A percentile compares a stretch with the other conserved stretches of the same genome.
Conservation (phyloP, 2,888 invertebrate genomes). For the Drosophila hamatofila region DNA sequence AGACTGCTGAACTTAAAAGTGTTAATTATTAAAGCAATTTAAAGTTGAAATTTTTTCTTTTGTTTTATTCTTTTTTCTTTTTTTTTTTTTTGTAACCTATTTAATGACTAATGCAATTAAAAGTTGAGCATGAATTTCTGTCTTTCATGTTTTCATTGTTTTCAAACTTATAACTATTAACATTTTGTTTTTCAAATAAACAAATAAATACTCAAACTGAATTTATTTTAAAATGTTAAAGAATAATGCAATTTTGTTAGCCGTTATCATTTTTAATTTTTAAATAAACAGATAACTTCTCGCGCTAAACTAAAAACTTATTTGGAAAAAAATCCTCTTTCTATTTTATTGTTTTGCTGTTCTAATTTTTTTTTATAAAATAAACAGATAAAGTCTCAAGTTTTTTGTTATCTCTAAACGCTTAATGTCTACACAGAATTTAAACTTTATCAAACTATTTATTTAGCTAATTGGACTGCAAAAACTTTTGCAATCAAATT, state of each 20-base stretch:
- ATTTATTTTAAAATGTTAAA: no score
- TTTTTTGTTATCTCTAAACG: not conserved
- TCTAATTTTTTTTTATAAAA: not conserved
- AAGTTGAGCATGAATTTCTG: no score
- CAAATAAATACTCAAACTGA: not conserved
- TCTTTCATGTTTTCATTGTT: no score
- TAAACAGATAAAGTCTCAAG: slow-evolving; percentile 4
- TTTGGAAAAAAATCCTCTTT: no score
- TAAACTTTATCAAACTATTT: not conserved
- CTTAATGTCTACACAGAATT: not conserved
- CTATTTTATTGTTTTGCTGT: not conserved
- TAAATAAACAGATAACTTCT: no score
- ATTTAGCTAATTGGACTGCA: not conserved
- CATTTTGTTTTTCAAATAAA: not conserved
- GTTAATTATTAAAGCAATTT: not conserved
- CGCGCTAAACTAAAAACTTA: no score
- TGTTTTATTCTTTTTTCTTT: not conserved
- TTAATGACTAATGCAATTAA: no score
- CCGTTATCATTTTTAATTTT: no score
- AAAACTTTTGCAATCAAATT: not conserved
- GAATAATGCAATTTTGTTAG: no score
- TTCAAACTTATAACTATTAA: not conserved
- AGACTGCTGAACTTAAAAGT: not conserved
- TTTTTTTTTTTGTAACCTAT: no score
- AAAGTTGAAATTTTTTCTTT: not conserved